These are phyloP conservation scores for Smutsia temminckii DNA, from an alignment of 2,797 vertebrate species.

Conservation along the genomic window DNA sequence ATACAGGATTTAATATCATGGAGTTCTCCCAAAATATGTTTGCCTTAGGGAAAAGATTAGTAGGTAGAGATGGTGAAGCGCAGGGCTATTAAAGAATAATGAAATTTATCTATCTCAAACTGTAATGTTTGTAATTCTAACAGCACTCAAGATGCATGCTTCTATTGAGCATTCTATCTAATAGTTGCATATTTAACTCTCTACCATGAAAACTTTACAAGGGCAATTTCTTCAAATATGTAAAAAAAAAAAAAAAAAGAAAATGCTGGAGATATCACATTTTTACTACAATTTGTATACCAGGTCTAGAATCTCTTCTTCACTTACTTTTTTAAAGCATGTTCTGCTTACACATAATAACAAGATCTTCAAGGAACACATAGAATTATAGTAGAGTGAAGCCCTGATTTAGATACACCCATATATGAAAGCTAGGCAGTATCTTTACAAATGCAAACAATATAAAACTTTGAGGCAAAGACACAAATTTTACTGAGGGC, in stretches of 20 bases:
- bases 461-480: neutral
- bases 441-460: slow-evolving; percentile 23
- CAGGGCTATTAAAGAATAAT: slow-evolving; percentile 29
- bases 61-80: slow-evolving; percentile 4
- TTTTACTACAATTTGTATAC: neutral
- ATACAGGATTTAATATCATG: neutral
- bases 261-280: neutral
- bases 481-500: neutral
- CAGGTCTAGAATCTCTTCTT: slow-evolving; percentile 4
- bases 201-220: neutral
- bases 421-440: neutral
- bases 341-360: neutral
- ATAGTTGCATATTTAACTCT: neutral
- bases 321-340: neutral
- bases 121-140: neutral
- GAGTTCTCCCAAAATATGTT: neutral
- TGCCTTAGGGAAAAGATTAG: neutral
- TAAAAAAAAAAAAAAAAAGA: neutral
- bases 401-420: neutral
- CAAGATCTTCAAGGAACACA: slow-evolving; percentile 25
- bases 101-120: slow-evolving; percentile 2
- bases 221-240: slow-evolving; percentile 3
- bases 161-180: neutral
- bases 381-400: slow-evolving; percentile 14
- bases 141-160: neutral